Percentiles rank a stretch among this genome's conserved stretches.
These are phyloP conservation scores for Pollenia amentaria DNA, from an alignment of 2,888 invertebrate genomes.

Conservation along the genomic window DNA sequence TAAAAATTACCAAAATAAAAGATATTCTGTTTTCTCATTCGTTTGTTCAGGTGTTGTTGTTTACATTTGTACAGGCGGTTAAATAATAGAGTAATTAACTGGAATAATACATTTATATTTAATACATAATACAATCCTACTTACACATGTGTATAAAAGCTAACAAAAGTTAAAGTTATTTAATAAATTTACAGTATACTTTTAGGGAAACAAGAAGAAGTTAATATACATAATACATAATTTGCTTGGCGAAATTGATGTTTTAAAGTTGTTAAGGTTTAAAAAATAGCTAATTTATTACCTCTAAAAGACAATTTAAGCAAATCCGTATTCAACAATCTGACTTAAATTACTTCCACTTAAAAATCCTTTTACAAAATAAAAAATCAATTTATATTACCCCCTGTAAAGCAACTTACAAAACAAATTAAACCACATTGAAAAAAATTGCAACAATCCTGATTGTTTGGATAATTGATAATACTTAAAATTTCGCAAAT, in stretches of 20 bases:
- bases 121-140: neutral
- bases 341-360: neutral
- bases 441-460: constrained; percentile 33
- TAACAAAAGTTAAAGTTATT: neutral
- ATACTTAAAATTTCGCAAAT: constrained; percentile 60
- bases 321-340: neutral
- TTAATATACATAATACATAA: no score
- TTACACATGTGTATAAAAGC: neutral
- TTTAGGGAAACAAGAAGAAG: no score
- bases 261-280: no score
- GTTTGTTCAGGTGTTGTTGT: constrained; percentile 6
- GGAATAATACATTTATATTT: constrained; percentile 27
- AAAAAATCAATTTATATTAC: constrained; percentile 48
- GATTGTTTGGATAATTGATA: constrained; percentile 61
- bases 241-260: no score
- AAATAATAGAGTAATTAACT: constrained; percentile 36
- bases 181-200: neutral
- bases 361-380: neutral
- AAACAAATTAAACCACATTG: neutral
- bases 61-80: constrained; percentile 19
- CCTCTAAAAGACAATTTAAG: neutral
- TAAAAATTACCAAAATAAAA: constrained; percentile 6
- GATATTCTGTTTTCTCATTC: neutral
- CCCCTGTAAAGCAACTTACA: neutral
- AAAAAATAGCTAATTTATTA: neutral